Evolutionary conservation across 2,797 vertebrate genomes (phyloP).

Genomic region (Acanthiza pusilla): DNA sequence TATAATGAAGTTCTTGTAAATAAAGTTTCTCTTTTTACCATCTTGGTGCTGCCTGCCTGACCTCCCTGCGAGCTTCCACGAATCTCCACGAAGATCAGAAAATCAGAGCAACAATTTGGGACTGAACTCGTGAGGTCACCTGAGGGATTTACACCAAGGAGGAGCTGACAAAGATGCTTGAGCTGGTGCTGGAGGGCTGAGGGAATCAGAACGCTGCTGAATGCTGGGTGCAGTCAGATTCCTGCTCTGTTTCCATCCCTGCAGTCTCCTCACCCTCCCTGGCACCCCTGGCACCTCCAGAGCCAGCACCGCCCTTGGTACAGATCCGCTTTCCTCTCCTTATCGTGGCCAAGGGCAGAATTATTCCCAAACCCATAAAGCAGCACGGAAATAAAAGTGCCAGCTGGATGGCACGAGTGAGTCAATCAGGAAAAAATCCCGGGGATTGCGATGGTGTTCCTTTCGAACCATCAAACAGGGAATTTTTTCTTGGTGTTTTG

Average conservation of each 20-base stretch:
- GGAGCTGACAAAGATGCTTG: not conserved
- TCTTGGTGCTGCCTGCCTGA: too few relatives aligned
- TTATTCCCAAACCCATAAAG: not conserved
- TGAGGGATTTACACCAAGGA: not conserved
- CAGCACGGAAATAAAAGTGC: not conserved
- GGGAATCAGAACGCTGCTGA: not conserved
- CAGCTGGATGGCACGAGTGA: not conserved
- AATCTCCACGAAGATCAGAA: too few relatives aligned
- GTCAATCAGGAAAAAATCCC: fast-evolving
- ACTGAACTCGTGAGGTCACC: not conserved
- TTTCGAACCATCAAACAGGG: not conserved
- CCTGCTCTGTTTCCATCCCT: not conserved
- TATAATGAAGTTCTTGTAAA: too few relatives aligned
- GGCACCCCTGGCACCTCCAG: not conserved
- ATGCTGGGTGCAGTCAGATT: not conserved
- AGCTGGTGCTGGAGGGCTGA: not conserved
- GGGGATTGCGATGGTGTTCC: fast-evolving
- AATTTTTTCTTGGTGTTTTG: not conserved
- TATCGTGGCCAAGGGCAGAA: not conserved
- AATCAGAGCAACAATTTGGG: too few relatives aligned
- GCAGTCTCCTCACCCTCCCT: not conserved
- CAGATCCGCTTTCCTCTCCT: not conserved
- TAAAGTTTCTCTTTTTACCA: too few relatives aligned
- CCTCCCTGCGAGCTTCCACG: too few relatives aligned
- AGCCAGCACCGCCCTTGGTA: not conserved